phyloP scores from a whole-genome alignment of 2,888 invertebrate genomes.

The Lasioglossum oenotherae region DNA sequence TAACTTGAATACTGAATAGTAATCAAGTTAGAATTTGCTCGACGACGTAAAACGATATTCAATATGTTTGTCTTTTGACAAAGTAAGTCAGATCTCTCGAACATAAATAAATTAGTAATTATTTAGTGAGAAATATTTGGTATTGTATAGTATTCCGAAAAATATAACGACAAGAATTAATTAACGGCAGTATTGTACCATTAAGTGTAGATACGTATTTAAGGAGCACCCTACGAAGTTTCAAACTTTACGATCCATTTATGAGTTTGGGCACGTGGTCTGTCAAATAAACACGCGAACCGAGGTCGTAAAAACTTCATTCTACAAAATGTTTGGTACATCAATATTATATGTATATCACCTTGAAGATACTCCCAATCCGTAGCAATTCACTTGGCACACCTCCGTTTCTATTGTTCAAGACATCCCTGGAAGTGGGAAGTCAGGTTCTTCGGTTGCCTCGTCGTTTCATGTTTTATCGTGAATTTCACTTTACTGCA shows the following conservation, averaged over 20 bases:
- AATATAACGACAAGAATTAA: slow-evolving; percentile 3
- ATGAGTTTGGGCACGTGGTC: not conserved
- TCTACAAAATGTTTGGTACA: too few species aligned
- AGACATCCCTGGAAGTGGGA: too few species aligned
- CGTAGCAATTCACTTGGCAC: too few species aligned
- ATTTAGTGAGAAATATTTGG: not conserved
- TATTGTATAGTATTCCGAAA: not conserved
- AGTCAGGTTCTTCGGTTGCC: too few species aligned
- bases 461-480: too few species aligned
- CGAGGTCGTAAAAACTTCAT: too few species aligned
- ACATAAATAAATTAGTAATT: not conserved
- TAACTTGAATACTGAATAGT: not conserved
- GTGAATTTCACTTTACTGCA: too few species aligned
- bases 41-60: not conserved
- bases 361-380: too few species aligned
- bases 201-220: not conserved
- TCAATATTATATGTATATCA: too few species aligned
- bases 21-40: not conserved
- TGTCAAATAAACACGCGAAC: too few species aligned
- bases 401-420: too few species aligned
- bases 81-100: not conserved
- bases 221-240: not conserved
- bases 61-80: not conserved
- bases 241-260: slow-evolving; percentile 11
- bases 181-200: not conserved